Percentiles rank a stretch among this genome's conserved stretches.
phyloP scores from a whole-genome alignment of 2,113 vertebrate genomes.

The Crotophaga sulcirostris region DNA sequence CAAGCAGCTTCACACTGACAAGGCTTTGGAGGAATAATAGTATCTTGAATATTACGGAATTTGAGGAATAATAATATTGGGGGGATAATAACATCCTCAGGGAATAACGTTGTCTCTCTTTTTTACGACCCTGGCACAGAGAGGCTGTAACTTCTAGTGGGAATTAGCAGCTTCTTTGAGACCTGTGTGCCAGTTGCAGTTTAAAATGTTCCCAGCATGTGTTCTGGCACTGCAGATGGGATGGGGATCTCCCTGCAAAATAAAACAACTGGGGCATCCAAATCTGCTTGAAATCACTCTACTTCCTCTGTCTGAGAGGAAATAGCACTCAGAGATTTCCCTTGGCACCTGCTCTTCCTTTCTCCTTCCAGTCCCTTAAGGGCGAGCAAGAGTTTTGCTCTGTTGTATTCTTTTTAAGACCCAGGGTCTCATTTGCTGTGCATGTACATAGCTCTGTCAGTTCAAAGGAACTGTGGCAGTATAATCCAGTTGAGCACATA shows the following conservation, averaged over 20 bases:
- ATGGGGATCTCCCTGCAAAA: constrained; percentile 41
- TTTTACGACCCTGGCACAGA: not conserved
- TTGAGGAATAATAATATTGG: constrained; percentile 45
- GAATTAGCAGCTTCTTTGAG: constrained; percentile 32
- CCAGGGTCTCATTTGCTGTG: not conserved
- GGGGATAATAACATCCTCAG: constrained; percentile 26
- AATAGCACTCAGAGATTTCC: not conserved
- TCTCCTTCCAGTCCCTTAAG: not conserved
- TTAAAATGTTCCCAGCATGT: constrained; percentile 32
- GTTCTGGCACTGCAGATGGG: constrained; percentile 1
- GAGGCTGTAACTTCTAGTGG: not conserved
- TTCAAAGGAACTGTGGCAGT: not conserved
- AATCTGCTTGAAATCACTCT: not conserved
- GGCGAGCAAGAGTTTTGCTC: not conserved
- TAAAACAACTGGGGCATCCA: constrained; percentile 5
- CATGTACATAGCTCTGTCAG: not conserved
- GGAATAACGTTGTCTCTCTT: constrained; percentile 14
- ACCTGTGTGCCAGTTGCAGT: not conserved
- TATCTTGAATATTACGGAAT: constrained; percentile 55
- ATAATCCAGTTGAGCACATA: not conserved
- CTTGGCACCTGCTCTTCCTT: not conserved
- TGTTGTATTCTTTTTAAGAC: not conserved
- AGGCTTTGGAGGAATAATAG: constrained; percentile 47
- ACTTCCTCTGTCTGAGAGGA: not conserved
- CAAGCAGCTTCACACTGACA: constrained; percentile 50